Percentiles rank a stretch among this genome's conserved stretches.
These are phyloP conservation scores for Norana najaformis DNA, from an alignment of 2,888 invertebrate species.

Conservation along the genomic window DNA sequence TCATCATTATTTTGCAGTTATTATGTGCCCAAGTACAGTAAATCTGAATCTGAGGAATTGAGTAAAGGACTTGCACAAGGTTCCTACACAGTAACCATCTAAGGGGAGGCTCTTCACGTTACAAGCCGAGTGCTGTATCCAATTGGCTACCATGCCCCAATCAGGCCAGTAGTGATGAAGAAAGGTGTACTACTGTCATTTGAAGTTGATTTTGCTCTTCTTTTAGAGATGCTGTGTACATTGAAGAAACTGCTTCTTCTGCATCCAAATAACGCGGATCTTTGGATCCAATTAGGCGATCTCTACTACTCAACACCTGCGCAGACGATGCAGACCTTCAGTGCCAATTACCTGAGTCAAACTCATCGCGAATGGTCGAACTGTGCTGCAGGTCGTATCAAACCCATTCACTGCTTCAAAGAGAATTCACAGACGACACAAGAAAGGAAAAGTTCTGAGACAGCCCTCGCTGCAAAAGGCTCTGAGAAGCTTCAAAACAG, in stretches of 20 bases:
- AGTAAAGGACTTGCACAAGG: too few species aligned
- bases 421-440: not conserved
- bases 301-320: not conserved
- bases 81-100: too few species aligned
- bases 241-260: not conserved
- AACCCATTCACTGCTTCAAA: not conserved
- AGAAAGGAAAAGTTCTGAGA: not conserved
- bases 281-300: not conserved
- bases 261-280: not conserved
- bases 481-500: not conserved
- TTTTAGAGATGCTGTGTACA: not conserved
- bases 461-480: not conserved
- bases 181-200: too few species aligned
- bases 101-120: too few species aligned
- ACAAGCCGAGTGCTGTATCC: too few species aligned
- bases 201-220: too few species aligned
- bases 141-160: too few species aligned
- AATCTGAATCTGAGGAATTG: too few species aligned
- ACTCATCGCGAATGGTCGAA: not conserved
- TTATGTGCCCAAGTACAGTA: too few species aligned
- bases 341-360: too few species aligned
- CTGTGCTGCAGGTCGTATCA: not conserved
- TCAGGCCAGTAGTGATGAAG: too few species aligned
- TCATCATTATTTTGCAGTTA: too few species aligned
- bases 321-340: not conserved